Base-by-base conservation (phyloP, 2,888 invertebrate genomes). In the Phragmatobia fuliginosa region DNA sequence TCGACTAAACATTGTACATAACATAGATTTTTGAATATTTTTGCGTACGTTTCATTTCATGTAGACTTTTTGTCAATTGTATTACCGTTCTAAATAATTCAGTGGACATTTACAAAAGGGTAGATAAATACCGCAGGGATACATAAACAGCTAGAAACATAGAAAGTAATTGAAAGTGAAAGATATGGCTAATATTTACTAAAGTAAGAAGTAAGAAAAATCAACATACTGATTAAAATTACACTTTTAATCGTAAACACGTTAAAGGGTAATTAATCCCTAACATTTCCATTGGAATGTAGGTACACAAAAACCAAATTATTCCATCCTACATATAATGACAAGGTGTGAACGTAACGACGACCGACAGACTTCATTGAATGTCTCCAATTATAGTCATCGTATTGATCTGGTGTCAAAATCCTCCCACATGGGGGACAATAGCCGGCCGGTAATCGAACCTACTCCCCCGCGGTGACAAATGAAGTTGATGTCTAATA, bases 351-450 rank as follows among this genome's bases (percentile, higher is more conserved):
- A 65, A 56, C 66, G 76, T 73, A 71, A 72, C 77, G 79, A 78
- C 78, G 74, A 62, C 71, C 72, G 76, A 85, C 85, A 87, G 83
- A 82, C 77, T 80, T 81, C 82, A 83, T 81, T 82, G 84, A 83
- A 81, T 77, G 76, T 75, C 69, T 45, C 90, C 90, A 86, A 84
- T 78, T 87, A 87, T 77, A 87, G 88, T 32, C 66, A 71, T 76
- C 78, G 81, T 88, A 90, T 87, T 87, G 90, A 90, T 90, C 86
- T 84, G 81, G 79, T 83, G 87, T 87, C 84, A 80, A 72, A 81
- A 76, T 38, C 56, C 85, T 79, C 88, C 89, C 88, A 88, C 89
- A 68, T 70, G 73, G 76, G 71, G 77, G 60, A 78, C 78, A 67
- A 77, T 77, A 81, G 79, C 81, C 81, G 59, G 33, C 5, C 64